A percentile compares a stretch with the other conserved stretches of the same genome.
Evolutionary conservation across 1,140 invertebrate genomes (phyloP).

Genomic region (Zophobas morio): DNA sequence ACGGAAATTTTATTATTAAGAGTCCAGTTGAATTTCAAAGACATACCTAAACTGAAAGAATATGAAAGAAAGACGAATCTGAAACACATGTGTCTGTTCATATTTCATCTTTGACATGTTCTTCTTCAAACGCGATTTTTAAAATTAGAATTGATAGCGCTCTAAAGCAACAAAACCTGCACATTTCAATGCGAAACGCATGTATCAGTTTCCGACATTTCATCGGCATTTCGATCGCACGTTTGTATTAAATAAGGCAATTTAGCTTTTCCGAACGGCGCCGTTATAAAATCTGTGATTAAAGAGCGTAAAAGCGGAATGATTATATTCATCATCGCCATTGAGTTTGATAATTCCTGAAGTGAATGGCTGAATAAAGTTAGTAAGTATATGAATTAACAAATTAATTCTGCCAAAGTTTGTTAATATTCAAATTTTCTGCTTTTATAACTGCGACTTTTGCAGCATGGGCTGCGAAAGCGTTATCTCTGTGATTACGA

Average conservation of each 20-base stretch:
- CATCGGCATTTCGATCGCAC: not conserved
- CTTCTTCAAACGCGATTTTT: not conserved
- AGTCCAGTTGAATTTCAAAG: not conserved
- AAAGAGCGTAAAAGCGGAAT: slow-evolving; percentile 22
- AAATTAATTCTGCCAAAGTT: slow-evolving; percentile 37
- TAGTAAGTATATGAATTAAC: slow-evolving; percentile 39
- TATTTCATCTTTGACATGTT: not conserved
- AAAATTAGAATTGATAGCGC: not conserved
- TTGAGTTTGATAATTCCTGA: slow-evolving; percentile 34
- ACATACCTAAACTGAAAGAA: not conserved
- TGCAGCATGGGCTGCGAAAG: slow-evolving; percentile 7
- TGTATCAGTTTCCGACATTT: not conserved
- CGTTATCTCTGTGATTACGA: slow-evolving; percentile 1
- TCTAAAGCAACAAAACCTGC: not conserved
- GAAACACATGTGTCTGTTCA: not conserved
- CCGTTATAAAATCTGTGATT: slow-evolving; percentile 17
- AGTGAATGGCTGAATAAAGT: slow-evolving; percentile 35
- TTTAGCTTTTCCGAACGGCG: no score
- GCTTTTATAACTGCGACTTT: slow-evolving; percentile 29
- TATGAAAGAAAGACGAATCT: not conserved
- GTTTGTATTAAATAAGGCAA: not conserved
- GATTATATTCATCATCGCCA: slow-evolving; percentile 30
- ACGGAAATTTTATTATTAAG: not conserved
- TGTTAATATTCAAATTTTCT: slow-evolving; percentile 42
- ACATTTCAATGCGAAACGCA: not conserved